Conservation (phyloP, 92 coral and sea anemone genomes). For the Porites cylindrica region DNA sequence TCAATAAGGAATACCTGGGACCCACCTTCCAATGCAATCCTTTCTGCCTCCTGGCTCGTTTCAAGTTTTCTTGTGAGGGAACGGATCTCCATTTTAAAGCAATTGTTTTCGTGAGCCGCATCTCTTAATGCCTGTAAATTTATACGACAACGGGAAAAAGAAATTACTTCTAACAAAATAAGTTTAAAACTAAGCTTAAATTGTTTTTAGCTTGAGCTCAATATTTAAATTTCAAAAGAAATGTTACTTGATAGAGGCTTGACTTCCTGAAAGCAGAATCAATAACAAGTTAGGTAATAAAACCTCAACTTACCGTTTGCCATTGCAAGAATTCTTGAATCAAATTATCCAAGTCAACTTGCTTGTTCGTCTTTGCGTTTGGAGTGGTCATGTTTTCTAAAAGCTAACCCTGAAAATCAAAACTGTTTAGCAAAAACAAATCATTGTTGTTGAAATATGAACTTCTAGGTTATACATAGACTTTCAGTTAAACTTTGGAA, state of each 20-base stretch:
- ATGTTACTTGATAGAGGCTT: no score
- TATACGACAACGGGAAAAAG: no score
- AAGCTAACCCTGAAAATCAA: neutral
- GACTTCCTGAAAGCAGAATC: no score
- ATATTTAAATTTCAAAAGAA: no score
- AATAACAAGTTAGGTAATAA: neutral
- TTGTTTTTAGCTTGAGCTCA: neutral
- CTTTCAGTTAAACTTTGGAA: no score
- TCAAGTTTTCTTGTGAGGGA: constrained; percentile 78
- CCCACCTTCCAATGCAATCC: constrained; percentile 76
- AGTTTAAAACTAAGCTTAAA: neutral
- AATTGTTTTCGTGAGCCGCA: constrained; percentile 78
- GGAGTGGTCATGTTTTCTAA: constrained; percentile 16
- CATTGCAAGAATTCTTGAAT: constrained; percentile 86
- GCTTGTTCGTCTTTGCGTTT: constrained; percentile 30
- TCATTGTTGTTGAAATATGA: no score
- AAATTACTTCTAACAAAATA: no score
- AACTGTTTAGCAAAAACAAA: neutral
- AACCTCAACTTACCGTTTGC: constrained; percentile 77
- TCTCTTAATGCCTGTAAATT: constrained; percentile 67
- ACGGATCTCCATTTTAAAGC: constrained; percentile 70
- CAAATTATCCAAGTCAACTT: constrained; percentile 69
- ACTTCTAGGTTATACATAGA: no score
- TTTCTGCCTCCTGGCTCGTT: constrained; percentile 83
- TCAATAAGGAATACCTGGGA: neutral